phyloP scores from a whole-genome alignment of 2,888 invertebrate species.

The Itoplectis maculator region DNA sequence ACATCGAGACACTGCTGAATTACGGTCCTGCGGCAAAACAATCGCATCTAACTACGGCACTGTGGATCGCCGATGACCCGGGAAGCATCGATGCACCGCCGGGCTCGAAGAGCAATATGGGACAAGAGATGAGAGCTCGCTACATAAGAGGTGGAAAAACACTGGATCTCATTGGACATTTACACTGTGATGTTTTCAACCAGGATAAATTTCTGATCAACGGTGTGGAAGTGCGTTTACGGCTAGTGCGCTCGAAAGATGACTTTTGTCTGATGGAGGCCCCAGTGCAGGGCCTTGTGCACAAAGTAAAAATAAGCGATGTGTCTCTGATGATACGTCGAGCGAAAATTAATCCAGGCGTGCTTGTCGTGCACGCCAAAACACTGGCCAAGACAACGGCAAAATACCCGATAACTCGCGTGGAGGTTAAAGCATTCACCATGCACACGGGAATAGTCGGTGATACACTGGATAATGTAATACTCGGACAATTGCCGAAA shows the following conservation, averaged over 20 bases:
- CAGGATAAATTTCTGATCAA: conserved; percentile 71
- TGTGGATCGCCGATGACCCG: conserved; percentile 63
- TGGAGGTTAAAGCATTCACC: not conserved
- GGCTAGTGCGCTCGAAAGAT: conserved; percentile 67
- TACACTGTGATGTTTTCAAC: conserved; percentile 71
- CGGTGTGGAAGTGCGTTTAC: conserved; percentile 67
- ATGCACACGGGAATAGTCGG: conserved; percentile 9
- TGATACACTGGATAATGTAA: conserved; percentile 12
- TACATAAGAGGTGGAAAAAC: conserved; percentile 4
- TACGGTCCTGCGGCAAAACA: conserved; percentile 64
- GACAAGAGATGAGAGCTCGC: not conserved
- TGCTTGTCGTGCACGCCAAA: conserved; percentile 26
- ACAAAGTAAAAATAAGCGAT: conserved; percentile 37
- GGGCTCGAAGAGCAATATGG: conserved; percentile 14
- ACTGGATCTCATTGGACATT: conserved; percentile 52
- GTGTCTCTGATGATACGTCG: conserved; percentile 31
- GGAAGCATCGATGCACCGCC: conserved; percentile 45
- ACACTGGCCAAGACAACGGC: not conserved
- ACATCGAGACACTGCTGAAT: conserved; percentile 69
- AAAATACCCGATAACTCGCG: not conserved
- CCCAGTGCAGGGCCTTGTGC: conserved; percentile 20
- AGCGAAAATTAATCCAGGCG: conserved; percentile 27
- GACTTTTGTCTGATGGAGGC: conserved; percentile 64
- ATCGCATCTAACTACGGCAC: conserved; percentile 63
- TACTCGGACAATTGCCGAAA: conserved; percentile 21